Evolutionary conservation across 2,888 invertebrate species (phyloP).

Genomic region (Drosophila mulleri): DNA sequence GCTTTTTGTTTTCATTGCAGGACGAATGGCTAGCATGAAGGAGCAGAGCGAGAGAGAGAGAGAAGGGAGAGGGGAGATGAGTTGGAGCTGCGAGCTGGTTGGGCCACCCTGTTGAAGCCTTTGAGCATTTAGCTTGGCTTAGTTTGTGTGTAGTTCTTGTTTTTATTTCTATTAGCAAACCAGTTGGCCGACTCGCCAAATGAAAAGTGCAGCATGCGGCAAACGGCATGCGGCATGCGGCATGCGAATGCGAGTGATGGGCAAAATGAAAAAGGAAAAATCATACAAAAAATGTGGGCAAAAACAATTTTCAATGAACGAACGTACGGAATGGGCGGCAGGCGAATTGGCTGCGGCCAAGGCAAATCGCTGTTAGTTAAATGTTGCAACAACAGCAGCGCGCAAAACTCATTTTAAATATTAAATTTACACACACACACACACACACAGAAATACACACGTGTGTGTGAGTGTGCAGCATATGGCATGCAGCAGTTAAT

Average conservation of each 20-base stretch:
- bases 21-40: slow-evolving; percentile 7
- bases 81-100: not conserved
- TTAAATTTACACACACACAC: slow-evolving; percentile 48
- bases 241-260: slow-evolving; percentile 3
- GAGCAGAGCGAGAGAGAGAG: not conserved
- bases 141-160: slow-evolving; percentile 73
- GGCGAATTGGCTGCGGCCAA: slow-evolving; percentile 47
- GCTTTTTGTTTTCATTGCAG: slow-evolving; percentile 77
- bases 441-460: no score
- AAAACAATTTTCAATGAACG: slow-evolving; percentile 66
- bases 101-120: slow-evolving; percentile 49
- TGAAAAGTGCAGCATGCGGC: slow-evolving; percentile 59
- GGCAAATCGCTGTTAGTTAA: slow-evolving; percentile 60
- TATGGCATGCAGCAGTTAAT: slow-evolving; percentile 75
- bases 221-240: slow-evolving; percentile 6
- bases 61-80: not conserved
- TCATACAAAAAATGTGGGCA: not conserved
- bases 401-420: slow-evolving; percentile 60
- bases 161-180: slow-evolving; percentile 78
- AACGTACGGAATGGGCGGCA: slow-evolving; percentile 20
- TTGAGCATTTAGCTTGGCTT: slow-evolving; percentile 78
- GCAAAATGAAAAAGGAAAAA: slow-evolving; percentile 10
- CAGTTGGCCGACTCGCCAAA: slow-evolving; percentile 68
- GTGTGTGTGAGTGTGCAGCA: slow-evolving; percentile 43
- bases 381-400: slow-evolving; percentile 41